phyloP scores from a whole-genome alignment of 2,113 vertebrate genomes.

The Sminthopsis crassicaudata region DNA sequence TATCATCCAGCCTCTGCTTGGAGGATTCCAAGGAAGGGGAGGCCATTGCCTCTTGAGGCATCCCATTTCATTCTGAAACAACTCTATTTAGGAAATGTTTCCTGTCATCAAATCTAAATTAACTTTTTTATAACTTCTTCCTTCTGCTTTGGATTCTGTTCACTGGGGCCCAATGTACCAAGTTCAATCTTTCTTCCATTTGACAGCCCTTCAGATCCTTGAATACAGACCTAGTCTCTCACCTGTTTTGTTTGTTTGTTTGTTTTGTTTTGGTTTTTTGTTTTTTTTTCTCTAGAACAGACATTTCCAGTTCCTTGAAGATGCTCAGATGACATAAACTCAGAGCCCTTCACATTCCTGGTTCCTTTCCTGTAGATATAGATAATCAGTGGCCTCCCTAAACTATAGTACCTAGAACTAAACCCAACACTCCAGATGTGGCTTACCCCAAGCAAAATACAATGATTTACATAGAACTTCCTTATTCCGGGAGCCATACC shows the following conservation, averaged over 20 bases:
- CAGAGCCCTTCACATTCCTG: neutral
- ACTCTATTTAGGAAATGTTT: neutral
- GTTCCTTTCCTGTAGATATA: neutral
- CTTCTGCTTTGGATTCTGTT: neutral
- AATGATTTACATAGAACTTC: neutral
- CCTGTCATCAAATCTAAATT: neutral
- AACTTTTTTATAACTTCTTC: neutral
- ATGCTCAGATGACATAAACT: neutral
- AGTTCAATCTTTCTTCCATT: neutral
- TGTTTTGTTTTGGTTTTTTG: too few relatives aligned
- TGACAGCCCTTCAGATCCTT: neutral
- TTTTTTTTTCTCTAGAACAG: neutral
- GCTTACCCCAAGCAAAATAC: neutral
- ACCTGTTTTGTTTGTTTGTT: too few relatives aligned
- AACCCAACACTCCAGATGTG: neutral
- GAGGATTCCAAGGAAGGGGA: neutral
- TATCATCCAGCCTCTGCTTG: too few relatives aligned
- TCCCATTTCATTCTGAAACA: neutral
- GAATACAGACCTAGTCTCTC: neutral
- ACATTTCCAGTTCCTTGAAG: neutral
- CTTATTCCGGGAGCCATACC: neutral
- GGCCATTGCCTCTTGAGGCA: neutral
- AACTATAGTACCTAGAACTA: neutral
- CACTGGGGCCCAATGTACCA: neutral
- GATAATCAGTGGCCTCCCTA: neutral